Base-by-base conservation (phyloP, 2,797 vertebrate genomes). In the Echeneis naucrates region DNA sequence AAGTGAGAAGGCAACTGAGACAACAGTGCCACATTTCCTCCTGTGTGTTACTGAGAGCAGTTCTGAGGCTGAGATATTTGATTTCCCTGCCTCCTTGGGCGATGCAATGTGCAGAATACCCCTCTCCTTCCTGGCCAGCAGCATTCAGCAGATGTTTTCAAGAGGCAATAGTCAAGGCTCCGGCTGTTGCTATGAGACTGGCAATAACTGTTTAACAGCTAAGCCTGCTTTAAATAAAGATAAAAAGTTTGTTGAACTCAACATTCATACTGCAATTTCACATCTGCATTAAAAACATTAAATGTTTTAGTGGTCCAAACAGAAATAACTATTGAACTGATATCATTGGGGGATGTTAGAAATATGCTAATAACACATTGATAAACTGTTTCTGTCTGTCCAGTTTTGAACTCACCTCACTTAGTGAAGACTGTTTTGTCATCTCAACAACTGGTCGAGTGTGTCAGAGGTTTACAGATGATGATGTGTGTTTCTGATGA, bases 111-210 rank as follows among this genome's bases (percentile, higher is more conserved):
- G 40, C 68, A 40, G 63, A 78, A 50, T 55, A 33, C 33, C 40
- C 54, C 52, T 72, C 51, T 55, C 7, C 7, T 19, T 71, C 52
- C 11, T 60, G 10, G 75, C 78, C 80, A 21, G 44, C 72, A 60
- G 78, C 33, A 3, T 47, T 60, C 68, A 76, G 68, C 83, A 86
- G 83, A 85, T 86, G 76, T 80, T 76, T 77, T 27, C 0, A 24
- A 44, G 52, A 52, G 69, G 68, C 53, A 5, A 61, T 65, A 59
- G 63, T 80, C 57, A 53, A 70, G 51, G 57, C 78, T 72, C 68
- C 64, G 55, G 72, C 78, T 82, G 84, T 75, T 82, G 72, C 77
- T 72, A 77, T 54, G 75, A 69, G 53, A 75, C 59, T 13, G 59
- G 38, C 63, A 71, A 82, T 75, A 82, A 83, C 38, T 4, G 1